These are phyloP conservation scores for Danaus chrysippus DNA, from an alignment of 2,888 invertebrate genomes.

Conservation along the genomic window DNA sequence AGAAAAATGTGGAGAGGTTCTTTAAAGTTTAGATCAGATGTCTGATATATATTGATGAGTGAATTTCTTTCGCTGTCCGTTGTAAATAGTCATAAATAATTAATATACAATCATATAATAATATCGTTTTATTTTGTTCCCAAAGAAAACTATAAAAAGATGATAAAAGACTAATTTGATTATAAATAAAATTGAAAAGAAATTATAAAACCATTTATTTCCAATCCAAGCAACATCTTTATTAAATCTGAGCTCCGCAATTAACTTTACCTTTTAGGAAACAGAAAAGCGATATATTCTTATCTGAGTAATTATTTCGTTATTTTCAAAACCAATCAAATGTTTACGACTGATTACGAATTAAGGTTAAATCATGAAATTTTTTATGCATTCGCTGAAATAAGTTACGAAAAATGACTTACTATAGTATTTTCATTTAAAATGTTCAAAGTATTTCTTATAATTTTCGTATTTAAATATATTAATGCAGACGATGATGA, in stretches of 20 bases:
- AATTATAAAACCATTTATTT: too few relatives aligned
- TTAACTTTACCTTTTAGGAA: too few relatives aligned
- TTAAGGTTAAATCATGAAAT: neutral
- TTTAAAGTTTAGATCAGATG: slow-evolving; percentile 52
- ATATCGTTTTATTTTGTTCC: slow-evolving; percentile 2
- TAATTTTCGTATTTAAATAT: slow-evolving; percentile 33
- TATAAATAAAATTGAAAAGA: too few relatives aligned
- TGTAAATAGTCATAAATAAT: slow-evolving; percentile 27
- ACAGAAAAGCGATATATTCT: neutral
- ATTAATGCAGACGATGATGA: slow-evolving; percentile 33
- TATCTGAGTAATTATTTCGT: slow-evolving; percentile 13
- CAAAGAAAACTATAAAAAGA: too few relatives aligned
- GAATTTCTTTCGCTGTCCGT: slow-evolving; percentile 3
- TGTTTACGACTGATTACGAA: slow-evolving; percentile 27
- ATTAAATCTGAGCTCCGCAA: too few relatives aligned
- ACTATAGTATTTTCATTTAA: slow-evolving; percentile 37
- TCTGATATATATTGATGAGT: slow-evolving; percentile 12
- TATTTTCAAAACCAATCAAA: slow-evolving; percentile 18
- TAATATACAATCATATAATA: slow-evolving; percentile 13
- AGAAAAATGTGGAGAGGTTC: slow-evolving; percentile 47
- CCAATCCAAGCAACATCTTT: too few relatives aligned
- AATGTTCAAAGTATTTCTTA: slow-evolving; percentile 40
- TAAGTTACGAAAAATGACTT: slow-evolving; percentile 34
- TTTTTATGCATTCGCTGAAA: slow-evolving; percentile 23
- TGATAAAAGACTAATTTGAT: too few relatives aligned